Conservation (phyloP, 92 coral and sea anemone species). For the Siderastrea radians region DNA sequence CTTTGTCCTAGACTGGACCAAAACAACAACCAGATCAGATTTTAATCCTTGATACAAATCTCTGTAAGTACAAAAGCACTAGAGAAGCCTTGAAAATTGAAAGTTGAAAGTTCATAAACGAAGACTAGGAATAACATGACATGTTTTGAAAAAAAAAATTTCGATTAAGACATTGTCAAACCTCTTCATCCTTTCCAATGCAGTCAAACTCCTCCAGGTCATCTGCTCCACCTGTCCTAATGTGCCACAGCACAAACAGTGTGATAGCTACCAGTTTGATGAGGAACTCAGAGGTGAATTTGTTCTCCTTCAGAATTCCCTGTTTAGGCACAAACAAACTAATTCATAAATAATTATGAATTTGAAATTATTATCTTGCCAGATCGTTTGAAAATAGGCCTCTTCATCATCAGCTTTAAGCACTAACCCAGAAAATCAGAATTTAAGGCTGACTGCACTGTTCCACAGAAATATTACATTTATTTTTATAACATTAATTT, state of each 20-base stretch:
- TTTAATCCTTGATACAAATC: background rate
- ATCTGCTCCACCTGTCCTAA: constrained; percentile 84
- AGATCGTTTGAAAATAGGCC: no score
- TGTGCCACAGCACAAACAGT: constrained; percentile 87
- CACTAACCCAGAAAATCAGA: no score
- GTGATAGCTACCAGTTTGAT: constrained; percentile 78
- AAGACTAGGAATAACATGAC: no score
- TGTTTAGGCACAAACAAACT: background rate
- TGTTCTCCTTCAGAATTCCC: constrained; percentile 28
- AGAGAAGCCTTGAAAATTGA: no score
- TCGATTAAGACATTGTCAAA: background rate
- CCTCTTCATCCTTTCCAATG: constrained; percentile 95
- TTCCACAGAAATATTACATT: background rate
- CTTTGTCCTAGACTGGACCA: background rate
- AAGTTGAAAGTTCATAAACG: no score
- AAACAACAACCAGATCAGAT: background rate
- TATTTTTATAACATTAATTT: background rate
- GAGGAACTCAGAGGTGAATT: constrained; percentile 59
- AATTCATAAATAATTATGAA: no score
- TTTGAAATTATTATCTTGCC: no score
- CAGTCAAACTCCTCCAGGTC: constrained; percentile 98
- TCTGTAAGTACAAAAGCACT: no score
- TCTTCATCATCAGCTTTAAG: no score
- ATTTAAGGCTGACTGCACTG: no score
- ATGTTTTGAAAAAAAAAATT: background rate